These are phyloP conservation scores for Vulpes ferrilata DNA, from an alignment of 2,113 vertebrate genomes.

Conservation along the genomic window DNA sequence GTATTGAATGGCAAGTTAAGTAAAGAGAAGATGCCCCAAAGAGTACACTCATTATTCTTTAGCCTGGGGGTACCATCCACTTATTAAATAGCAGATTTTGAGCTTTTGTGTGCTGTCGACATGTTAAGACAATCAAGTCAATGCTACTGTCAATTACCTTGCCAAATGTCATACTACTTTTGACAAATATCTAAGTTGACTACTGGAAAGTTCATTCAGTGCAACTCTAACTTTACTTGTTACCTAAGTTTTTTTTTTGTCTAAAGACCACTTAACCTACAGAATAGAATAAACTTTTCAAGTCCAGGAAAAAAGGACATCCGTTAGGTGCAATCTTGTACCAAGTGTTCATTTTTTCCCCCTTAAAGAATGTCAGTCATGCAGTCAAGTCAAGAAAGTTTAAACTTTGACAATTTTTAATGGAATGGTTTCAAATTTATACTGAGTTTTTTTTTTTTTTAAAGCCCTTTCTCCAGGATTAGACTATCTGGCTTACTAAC, in stretches of 20 bases:
- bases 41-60: constrained; percentile 65
- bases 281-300: constrained; percentile 40
- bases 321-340: background rate
- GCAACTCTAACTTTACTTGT: constrained; percentile 60
- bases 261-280: constrained; percentile 46
- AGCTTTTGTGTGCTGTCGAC: constrained; percentile 65
- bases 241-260: constrained; percentile 56
- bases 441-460: background rate
- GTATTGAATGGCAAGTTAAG: constrained; percentile 69
- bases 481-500: background rate
- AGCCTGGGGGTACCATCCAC: constrained; percentile 45
- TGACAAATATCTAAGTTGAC: constrained; percentile 59
- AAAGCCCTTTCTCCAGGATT: background rate
- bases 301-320: background rate
- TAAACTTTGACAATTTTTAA: background rate
- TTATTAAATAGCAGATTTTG: constrained; percentile 79
- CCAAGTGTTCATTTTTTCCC: background rate
- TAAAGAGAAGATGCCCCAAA: constrained; percentile 58
- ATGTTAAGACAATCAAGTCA: constrained; percentile 64
- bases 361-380: background rate
- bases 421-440: constrained; percentile 1
- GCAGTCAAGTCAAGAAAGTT: constrained; percentile 17
- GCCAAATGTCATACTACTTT: constrained; percentile 9
- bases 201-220: constrained; percentile 42
- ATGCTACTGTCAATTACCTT: constrained; percentile 45